Base-by-base conservation (phyloP, 2,797 vertebrate species). In the Heterohyrax brucei region DNA sequence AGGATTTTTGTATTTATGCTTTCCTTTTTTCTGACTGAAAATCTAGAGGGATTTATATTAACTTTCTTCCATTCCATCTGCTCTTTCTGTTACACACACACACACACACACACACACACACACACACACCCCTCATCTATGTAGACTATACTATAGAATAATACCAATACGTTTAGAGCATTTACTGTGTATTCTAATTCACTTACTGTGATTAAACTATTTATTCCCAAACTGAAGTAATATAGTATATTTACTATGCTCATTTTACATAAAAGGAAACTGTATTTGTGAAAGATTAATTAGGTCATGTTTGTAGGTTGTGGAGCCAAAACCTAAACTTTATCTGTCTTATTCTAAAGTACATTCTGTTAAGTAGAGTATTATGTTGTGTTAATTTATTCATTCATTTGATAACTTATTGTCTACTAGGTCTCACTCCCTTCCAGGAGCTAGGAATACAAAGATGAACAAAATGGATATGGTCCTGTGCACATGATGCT, bases 11-110 rank as follows among this genome's bases (percentile, higher is more conserved):
- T 28, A 39, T 66, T 86, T 78, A 18, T 50, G 59, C 10, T 39
- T 62, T 81, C 7, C 21, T 70, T 95, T 80, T 68, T 66, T 92
- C 18, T 72, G 18, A 66, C 48, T 50, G 33, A 46, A 80, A 78
- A 48, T 94, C n/a, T 92, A 82, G 61, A 64, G 91, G 77, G 4
- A 24, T 62, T 53, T 33, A 77, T n/a, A 64, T 92, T 66, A 28
- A 66, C 39, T 87, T 53, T 53, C 33, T 93, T 12, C 80, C 18
- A 75, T 10, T 30, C 19, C 8, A 10, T 5, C 22, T 61, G 56
- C 13, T 56, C 50, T 53, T 53, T 53, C 53, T 56, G 13, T 56
- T 56, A 56, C 53, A 56, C 44, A 56, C 33, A 68, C 56, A 72
- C 22, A 82, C 56, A 33, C 3, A 53, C n/a, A 73, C 3, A 53